Conservation (phyloP, 1,140 invertebrate genomes). For the Drosophila punjabiensis region DNA sequence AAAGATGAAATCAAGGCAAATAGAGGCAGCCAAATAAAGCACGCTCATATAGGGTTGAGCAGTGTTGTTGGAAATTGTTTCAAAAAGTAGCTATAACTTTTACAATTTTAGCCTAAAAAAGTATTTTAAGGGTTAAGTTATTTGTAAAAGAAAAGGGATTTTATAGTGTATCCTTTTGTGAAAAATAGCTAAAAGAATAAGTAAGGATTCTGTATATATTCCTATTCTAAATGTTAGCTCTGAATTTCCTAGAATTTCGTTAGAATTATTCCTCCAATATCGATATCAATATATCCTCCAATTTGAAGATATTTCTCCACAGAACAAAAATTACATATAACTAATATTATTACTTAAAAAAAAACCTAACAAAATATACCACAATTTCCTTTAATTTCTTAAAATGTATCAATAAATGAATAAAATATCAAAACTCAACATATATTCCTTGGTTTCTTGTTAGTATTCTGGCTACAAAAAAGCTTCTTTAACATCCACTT, state of each 20-base stretch:
- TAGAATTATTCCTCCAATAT: too few species aligned
- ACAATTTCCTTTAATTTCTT: not conserved
- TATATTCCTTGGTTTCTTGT: not conserved
- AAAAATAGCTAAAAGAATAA: not conserved
- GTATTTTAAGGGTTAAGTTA: not conserved
- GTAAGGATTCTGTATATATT: too few species aligned
- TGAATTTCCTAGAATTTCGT: too few species aligned
- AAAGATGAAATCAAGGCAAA: slow-evolving; percentile 76
- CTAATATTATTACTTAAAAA: too few species aligned
- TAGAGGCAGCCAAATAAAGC: slow-evolving; percentile 52
- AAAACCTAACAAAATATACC: not conserved
- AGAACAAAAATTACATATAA: too few species aligned
- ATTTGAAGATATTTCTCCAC: too few species aligned
- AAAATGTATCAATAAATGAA: not conserved
- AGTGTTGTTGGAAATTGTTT: not conserved
- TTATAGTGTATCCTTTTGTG: too few species aligned
- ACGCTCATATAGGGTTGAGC: not conserved
- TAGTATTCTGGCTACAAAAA: slow-evolving; percentile 3
- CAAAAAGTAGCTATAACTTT: not conserved
- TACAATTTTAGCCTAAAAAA: not conserved
- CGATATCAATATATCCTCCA: too few species aligned
- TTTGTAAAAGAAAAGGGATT: too few species aligned
- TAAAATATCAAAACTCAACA: not conserved
- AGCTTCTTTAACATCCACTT: not conserved
- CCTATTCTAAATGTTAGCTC: too few species aligned